Conservation (phyloP, 2,888 invertebrate genomes). For the Terebella lapidaria region DNA sequence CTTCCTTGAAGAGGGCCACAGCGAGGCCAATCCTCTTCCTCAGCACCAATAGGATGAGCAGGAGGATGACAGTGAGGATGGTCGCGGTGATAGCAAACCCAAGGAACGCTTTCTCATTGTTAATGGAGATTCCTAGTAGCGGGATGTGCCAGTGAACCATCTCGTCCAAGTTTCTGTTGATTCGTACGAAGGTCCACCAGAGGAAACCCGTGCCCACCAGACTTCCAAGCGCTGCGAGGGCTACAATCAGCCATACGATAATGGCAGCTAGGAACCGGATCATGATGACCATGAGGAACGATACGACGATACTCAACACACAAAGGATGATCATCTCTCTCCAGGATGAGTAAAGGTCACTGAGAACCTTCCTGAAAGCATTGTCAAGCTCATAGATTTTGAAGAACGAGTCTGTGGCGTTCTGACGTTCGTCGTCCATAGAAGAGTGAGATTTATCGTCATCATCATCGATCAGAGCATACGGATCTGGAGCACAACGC, state of each 20-base stretch:
- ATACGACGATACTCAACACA: conserved; percentile 73
- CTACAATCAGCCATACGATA: conserved; percentile 84
- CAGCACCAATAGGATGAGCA: conserved; percentile 73
- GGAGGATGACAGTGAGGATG: conserved; percentile 68
- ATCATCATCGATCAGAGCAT: conserved; percentile 4
- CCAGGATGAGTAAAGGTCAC: conserved; percentile 85
- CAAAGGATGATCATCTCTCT: conserved; percentile 76
- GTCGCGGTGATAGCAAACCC: conserved; percentile 81
- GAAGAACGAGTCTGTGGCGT: conserved; percentile 59
- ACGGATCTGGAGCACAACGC: conserved; percentile 72
- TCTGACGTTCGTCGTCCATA: not conserved
- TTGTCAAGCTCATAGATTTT: conserved; percentile 82
- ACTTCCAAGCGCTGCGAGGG: conserved; percentile 70
- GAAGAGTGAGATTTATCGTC: not conserved
- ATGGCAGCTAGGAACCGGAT: conserved; percentile 77
- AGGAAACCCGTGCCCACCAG: conserved; percentile 58
- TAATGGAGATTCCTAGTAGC: conserved; percentile 70
- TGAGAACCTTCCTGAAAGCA: conserved; percentile 78
- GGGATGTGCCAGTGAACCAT: conserved; percentile 42
- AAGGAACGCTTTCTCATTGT: conserved; percentile 81
- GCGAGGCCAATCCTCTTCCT: conserved; percentile 55
- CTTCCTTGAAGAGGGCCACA: conserved; percentile 81
- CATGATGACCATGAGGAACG: conserved; percentile 75
- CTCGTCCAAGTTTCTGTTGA: conserved; percentile 64
- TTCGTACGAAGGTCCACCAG: conserved; percentile 83